Conservation (phyloP, 2,113 vertebrate species). For the Sialia sialis region DNA sequence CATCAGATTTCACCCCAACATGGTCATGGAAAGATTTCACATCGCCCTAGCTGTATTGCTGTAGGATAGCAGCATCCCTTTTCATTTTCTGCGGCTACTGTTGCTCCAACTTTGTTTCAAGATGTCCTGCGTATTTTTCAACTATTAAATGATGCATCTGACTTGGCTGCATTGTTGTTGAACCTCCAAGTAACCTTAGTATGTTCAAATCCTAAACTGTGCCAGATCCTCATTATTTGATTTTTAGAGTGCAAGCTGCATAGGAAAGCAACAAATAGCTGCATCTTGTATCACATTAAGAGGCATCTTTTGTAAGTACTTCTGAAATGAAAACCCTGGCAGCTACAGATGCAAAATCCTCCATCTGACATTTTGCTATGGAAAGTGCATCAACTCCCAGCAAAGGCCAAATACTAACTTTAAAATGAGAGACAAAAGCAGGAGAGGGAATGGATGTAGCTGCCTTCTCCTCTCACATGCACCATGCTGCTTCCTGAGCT, state of each 20-base stretch:
- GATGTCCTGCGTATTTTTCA: neutral
- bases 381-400: neutral
- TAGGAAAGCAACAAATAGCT: neutral
- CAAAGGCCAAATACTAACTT: neutral
- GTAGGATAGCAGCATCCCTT: neutral
- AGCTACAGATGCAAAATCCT: neutral
- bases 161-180: neutral
- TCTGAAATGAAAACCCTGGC: neutral
- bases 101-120: neutral
- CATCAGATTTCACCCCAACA: neutral
- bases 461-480: neutral
- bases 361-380: neutral
- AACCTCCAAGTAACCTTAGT: neutral
- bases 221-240: neutral
- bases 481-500: neutral
- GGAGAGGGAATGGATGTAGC: neutral
- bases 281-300: neutral
- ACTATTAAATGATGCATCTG: neutral
- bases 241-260: neutral
- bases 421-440: neutral
- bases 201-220: neutral
- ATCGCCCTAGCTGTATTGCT: neutral
- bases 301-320: neutral
- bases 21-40: neutral
- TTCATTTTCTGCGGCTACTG: neutral